Conservation (phyloP, 2,888 invertebrate species). For the Melanotus villosus region DNA sequence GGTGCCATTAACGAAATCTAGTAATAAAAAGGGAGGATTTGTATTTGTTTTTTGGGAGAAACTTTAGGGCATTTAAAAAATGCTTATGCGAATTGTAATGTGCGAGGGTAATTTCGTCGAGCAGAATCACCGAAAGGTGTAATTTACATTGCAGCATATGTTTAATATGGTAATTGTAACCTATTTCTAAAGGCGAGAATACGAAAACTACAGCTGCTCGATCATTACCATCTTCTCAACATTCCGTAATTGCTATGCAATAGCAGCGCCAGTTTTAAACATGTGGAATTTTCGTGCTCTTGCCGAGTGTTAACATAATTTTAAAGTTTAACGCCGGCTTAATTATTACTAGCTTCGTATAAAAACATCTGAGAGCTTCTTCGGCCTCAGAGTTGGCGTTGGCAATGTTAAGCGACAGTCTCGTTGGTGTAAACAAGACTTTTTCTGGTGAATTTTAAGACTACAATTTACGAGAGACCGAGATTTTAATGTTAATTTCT, state of each 20-base stretch:
- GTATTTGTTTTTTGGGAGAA: slow-evolving; percentile 16
- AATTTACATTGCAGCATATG: slow-evolving; percentile 50
- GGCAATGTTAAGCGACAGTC: too few species aligned
- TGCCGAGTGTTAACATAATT: neutral
- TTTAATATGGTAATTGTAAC: slow-evolving; percentile 55
- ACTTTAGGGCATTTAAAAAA: slow-evolving; percentile 31
- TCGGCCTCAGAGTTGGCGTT: too few species aligned
- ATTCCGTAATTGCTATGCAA: slow-evolving; percentile 41
- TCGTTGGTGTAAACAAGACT: too few species aligned
- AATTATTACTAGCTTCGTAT: too few species aligned
- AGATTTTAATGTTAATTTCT: too few species aligned
- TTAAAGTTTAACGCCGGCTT: too few species aligned
- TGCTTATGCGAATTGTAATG: slow-evolving; percentile 36
- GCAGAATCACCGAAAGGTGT: slow-evolving; percentile 42
- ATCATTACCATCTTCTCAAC: slow-evolving; percentile 41
- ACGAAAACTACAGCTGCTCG: slow-evolving; percentile 47
- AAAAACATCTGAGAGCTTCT: too few species aligned
- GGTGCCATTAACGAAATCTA: slow-evolving; percentile 37
- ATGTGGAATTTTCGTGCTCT: slow-evolving; percentile 22
- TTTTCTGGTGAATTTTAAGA: too few species aligned
- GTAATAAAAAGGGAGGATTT: slow-evolving; percentile 23
- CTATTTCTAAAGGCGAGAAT: slow-evolving; percentile 54
- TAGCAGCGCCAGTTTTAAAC: slow-evolving; percentile 34
- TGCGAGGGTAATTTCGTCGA: slow-evolving; percentile 26
- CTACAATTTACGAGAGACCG: too few species aligned